These are phyloP conservation scores for Lethenteron camtschaticum DNA, from an alignment of 2,113 vertebrate species.

Conservation along the genomic window DNA sequence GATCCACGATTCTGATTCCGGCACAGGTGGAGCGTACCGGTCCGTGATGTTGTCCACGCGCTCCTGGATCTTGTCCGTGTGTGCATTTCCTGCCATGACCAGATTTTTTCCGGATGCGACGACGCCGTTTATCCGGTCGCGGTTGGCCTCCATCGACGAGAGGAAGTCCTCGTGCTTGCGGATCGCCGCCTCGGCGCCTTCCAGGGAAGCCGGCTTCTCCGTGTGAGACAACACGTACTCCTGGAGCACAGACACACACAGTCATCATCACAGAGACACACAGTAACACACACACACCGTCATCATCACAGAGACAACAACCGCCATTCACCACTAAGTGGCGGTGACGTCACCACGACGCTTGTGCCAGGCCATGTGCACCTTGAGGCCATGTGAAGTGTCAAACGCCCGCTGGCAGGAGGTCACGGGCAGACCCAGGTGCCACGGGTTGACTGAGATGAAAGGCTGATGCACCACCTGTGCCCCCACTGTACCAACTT, in stretches of 20 bases:
- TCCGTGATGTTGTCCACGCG: slow-evolving; percentile 63
- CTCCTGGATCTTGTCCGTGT: slow-evolving; percentile 58
- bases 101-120: slow-evolving; percentile 51
- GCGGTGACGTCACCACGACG: no score
- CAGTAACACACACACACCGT: no score
- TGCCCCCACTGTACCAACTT: no score
- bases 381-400: no score
- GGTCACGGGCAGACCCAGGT: no score
- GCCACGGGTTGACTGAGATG: no score
- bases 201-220: slow-evolving; percentile 62
- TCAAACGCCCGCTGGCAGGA: no score
- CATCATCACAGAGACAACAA: no score
- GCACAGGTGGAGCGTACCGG: slow-evolving; percentile 25
- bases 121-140: slow-evolving; percentile 53
- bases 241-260: slow-evolving; percentile 18
- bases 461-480: no score
- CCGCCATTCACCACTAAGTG: no score
- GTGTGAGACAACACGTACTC: slow-evolving; percentile 67
- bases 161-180: slow-evolving; percentile 74
- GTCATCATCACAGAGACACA: no score
- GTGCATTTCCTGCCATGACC: slow-evolving; percentile 39
- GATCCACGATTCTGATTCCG: background rate
- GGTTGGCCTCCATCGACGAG: slow-evolving; percentile 66
- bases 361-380: no score
- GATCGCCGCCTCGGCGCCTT: slow-evolving; percentile 55